A percentile compares a stretch with the other conserved stretches of the same genome.
Evolutionary conservation across 2,888 invertebrate species (phyloP).

Genomic region (Chouioia cunea): DNA sequence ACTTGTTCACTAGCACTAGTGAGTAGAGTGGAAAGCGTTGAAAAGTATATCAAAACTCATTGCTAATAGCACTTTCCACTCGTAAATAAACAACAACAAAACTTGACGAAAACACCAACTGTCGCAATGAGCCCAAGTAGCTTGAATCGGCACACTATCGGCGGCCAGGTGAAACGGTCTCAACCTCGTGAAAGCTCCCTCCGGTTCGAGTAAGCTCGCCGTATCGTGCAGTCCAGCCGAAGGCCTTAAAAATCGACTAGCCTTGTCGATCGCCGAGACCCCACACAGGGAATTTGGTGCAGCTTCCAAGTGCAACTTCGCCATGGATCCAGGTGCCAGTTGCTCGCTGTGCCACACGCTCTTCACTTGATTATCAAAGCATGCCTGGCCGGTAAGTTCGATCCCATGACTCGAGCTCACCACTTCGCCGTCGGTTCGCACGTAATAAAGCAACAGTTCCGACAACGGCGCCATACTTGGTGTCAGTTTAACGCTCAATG

Average conservation of each 20-base stretch:
- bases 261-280: slow-evolving; percentile 73
- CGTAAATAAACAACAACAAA: too few relatives aligned
- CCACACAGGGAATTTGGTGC: slow-evolving; percentile 73
- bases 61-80: too few relatives aligned
- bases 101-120: too few relatives aligned
- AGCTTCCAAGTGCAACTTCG: slow-evolving; percentile 70
- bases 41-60: too few relatives aligned
- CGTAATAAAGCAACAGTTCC: slow-evolving; percentile 72
- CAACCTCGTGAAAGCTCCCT: slow-evolving; percentile 59
- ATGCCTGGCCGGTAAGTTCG: slow-evolving; percentile 68
- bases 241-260: slow-evolving; percentile 69
- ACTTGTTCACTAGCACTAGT: too few relatives aligned
- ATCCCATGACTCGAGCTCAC: slow-evolving; percentile 72
- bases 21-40: too few relatives aligned
- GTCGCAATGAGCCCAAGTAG: slow-evolving; percentile 62
- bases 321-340: slow-evolving; percentile 70
- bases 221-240: slow-evolving; percentile 47
- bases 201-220: slow-evolving; percentile 58
- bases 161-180: slow-evolving; percentile 62
- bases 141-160: slow-evolving; percentile 56
- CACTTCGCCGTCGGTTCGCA: slow-evolving; percentile 71
- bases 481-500: slow-evolving; percentile 69
- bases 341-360: slow-evolving; percentile 69
- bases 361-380: slow-evolving; percentile 72
- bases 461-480: slow-evolving; percentile 69